Evolutionary conservation across 1,140 invertebrate species (phyloP), one percentile per base, ranked within the genome.

Genomic region (Aradophagus sp.): DNA sequence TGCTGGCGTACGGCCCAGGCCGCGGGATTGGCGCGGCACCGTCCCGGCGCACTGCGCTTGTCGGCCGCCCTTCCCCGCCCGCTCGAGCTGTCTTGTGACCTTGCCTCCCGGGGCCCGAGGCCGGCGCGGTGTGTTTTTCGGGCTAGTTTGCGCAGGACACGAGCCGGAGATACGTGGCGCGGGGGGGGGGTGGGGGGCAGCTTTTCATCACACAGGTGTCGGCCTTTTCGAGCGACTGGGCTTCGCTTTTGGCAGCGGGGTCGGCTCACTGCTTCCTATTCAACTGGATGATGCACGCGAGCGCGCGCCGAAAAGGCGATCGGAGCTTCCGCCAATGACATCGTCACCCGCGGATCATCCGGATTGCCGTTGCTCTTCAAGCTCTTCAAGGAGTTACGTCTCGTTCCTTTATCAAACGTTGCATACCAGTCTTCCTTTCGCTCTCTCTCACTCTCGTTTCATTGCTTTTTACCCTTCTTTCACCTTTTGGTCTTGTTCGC

Each of bases 241-340:
- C 59, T 63, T 63, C 47, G 59, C 59, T 53, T 52, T 53, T 63
- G 59, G 59, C 59, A 53, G 47, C 45, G 39, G 59, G 48, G 47
- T 34, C 61, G 48, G 61, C 61, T 65, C 61, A 65, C 23, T 65
- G 61, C 48, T 65, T 65, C 41, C 41, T 48, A 47, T 45, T 53
- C n/a, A 31, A 53, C 35, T 53, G 56, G 50, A 48, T 61, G 56
- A 61, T 48, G 44, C 36, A 44, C 34, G 34, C 34, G 35, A 48
- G 19, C 32, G 48, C 8, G 20, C 6, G 41, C n/a, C n/a, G 20
- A 23, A 23, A 23, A 23, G 20, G 20, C 20, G 20, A 4, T 23
- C 20, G 20, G 8, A 23, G n/a, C n/a, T n/a, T n/a, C n/a, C n/a
- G n/a, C n/a, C n/a, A n/a, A n/a, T n/a, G n/a, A n/a, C n/a, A n/a